Percentiles rank a stretch among this genome's conserved stretches.
Conservation (phyloP, 2,888 invertebrate genomes). For the Acrobasis suavella region DNA sequence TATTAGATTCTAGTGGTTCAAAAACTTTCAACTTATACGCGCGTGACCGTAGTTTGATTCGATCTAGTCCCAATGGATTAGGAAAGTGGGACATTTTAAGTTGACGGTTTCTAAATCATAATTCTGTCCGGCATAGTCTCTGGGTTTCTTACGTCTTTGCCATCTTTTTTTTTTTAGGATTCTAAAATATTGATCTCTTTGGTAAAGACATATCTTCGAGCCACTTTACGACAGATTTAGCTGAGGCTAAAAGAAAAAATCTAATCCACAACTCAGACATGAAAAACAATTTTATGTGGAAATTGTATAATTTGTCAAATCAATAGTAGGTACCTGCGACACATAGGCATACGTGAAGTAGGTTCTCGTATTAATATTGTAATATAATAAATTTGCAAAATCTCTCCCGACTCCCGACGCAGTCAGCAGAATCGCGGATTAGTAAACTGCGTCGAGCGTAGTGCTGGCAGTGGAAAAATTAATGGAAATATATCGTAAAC, state of each 20-base stretch:
- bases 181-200: no score
- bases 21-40: conserved; percentile 4
- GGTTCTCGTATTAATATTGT: background rate
- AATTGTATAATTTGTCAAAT: background rate
- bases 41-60: conserved; percentile 5
- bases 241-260: no score
- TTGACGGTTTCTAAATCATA: background rate
- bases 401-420: background rate
- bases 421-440: conserved; percentile 10
- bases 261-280: background rate
- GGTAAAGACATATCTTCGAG: no score
- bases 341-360: background rate
- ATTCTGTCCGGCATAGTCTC: no score
- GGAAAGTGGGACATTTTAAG: background rate
- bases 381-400: conserved; percentile 5
- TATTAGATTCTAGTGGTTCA: background rate
- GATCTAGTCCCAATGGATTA: conserved; percentile 3
- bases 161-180: no score
- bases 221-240: no score
- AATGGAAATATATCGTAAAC: conserved; percentile 43
- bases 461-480: conserved; percentile 17
- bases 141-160: no score
- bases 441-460: conserved; percentile 8
- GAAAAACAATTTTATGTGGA: background rate
- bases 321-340: background rate